Evolutionary conservation across 2,888 invertebrate species (phyloP).

Genomic region (Tetheella fluctuosa): DNA sequence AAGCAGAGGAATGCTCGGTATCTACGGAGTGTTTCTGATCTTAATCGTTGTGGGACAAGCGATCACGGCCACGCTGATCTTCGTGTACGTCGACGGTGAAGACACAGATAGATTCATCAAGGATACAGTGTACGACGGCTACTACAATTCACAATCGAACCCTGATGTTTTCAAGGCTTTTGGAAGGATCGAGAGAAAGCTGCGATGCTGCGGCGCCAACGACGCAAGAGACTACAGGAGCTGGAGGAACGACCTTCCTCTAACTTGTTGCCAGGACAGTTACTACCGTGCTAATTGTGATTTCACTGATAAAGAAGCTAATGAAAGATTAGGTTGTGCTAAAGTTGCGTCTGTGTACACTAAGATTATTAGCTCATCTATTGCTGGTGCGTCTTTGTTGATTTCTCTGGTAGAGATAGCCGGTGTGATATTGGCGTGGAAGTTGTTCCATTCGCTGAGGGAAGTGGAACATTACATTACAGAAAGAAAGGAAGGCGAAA

Average conservation of each 20-base stretch:
- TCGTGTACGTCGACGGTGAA: constrained; percentile 78
- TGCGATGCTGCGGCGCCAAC: constrained; percentile 77
- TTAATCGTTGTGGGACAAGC: constrained; percentile 68
- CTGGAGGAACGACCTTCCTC: constrained; percentile 74
- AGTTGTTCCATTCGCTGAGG: constrained; percentile 68
- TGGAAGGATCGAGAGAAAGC: constrained; percentile 73
- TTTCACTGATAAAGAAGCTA: constrained; percentile 79
- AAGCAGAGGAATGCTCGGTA: constrained; percentile 70
- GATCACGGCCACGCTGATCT: constrained; percentile 71
- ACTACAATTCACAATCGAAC: constrained; percentile 76
- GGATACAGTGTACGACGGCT: constrained; percentile 79
- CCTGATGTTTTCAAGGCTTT: constrained; percentile 73
- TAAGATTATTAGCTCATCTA: constrained; percentile 76
- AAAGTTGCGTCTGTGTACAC: constrained; percentile 80
- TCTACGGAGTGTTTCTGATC: constrained; percentile 68
- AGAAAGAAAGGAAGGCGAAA: constrained; percentile 77
- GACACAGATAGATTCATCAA: constrained; percentile 76
- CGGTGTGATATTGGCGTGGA: constrained; percentile 72
- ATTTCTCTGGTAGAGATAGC: constrained; percentile 70
- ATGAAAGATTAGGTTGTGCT: constrained; percentile 77
- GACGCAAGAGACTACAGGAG: constrained; percentile 77
- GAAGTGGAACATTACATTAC: constrained; percentile 79
- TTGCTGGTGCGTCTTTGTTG: constrained; percentile 71
- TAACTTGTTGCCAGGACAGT: constrained; percentile 75
- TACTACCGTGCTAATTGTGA: constrained; percentile 75